Evolutionary conservation across 2,113 vertebrate genomes (phyloP).

Genomic region (Solea senegalensis): DNA sequence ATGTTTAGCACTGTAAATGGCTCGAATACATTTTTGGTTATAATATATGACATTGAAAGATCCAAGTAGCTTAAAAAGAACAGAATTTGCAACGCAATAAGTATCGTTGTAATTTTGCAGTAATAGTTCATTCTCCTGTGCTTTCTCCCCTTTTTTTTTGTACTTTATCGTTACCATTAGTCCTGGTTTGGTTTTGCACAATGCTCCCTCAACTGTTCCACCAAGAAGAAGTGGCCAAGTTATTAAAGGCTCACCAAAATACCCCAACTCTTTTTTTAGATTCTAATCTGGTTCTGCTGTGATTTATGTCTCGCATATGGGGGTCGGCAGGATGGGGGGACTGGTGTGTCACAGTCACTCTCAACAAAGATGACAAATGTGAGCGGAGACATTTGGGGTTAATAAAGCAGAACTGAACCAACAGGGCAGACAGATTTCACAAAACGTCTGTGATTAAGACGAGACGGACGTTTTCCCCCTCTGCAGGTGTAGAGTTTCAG

Average conservation of each 20-base stretch:
- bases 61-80: no score
- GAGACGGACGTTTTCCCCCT: conserved; percentile 14
- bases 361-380: conserved; percentile 68
- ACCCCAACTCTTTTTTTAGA: conserved; percentile 72
- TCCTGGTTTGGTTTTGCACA: conserved; percentile 2
- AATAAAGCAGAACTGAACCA: conserved; percentile 63
- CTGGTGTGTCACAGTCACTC: conserved; percentile 63
- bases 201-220: conserved; percentile 59
- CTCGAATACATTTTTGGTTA: neutral
- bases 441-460: conserved; percentile 19
- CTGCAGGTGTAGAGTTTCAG: conserved; percentile 42
- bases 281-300: conserved; percentile 74
- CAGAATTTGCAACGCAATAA: no score
- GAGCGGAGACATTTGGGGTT: conserved; percentile 34
- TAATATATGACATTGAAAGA: neutral
- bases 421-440: conserved; percentile 49
- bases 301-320: conserved; percentile 77
- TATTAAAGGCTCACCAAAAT: conserved; percentile 67
- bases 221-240: conserved; percentile 54
- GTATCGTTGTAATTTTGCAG: no score
- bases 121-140: no score
- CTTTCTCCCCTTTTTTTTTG: no score
- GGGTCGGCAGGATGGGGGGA: neutral
- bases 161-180: no score
- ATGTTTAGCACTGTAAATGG: neutral